phyloP scores from a whole-genome alignment of 1,140 invertebrate genomes.

The Gyrodactylus salaris region DNA sequence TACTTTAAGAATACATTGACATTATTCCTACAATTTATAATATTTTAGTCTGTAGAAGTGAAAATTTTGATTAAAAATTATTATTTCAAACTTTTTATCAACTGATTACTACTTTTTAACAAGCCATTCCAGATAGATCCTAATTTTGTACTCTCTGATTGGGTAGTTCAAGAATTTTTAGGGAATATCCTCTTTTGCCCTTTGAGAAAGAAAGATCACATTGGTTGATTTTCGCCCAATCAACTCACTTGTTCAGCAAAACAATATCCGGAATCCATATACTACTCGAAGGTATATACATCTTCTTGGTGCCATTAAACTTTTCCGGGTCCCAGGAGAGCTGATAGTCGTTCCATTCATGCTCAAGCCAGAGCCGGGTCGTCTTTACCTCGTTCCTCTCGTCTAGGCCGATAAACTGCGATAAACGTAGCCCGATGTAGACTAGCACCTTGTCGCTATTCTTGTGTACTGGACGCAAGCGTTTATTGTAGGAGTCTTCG shows the following conservation, averaged over 20 bases:
- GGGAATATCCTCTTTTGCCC: no score
- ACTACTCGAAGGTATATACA: constrained; percentile 10
- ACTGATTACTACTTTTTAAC: no score
- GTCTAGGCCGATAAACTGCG: constrained; percentile 3
- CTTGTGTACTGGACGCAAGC: neutral
- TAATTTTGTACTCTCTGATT: no score
- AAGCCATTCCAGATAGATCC: no score
- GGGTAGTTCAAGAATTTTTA: no score
- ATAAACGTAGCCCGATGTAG: neutral
- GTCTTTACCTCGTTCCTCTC: neutral
- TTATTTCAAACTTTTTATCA: no score
- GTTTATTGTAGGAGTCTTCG: constrained; percentile 1
- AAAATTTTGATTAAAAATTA: no score
- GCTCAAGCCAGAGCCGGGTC: neutral
- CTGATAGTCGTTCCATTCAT: constrained; percentile 11
- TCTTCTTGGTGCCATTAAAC: constrained; percentile 8
- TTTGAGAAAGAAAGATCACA: no score
- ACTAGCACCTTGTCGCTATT: neutral
- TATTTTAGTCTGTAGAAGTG: no score
- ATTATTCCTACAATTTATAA: no score
- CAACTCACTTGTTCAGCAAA: constrained; percentile 11
- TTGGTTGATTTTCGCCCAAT: neutral
- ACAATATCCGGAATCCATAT: constrained; percentile 13
- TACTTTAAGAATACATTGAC: no score
- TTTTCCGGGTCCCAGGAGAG: constrained; percentile 11